Conservation (phyloP, 2,888 invertebrate species). For the Orchesellides sinensis region DNA sequence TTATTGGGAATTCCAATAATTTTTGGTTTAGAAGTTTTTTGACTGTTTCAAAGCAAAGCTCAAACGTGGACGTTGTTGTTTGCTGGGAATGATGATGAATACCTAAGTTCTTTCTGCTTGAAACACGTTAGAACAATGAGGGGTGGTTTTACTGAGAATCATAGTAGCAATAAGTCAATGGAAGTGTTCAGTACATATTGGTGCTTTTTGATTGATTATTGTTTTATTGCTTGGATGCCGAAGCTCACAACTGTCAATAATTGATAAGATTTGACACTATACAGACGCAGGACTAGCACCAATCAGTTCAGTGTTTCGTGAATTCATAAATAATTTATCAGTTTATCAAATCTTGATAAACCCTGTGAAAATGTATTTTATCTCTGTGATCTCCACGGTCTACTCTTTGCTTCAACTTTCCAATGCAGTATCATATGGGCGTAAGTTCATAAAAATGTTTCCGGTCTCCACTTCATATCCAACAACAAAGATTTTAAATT, state of each 20-base stretch:
- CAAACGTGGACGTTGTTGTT: neutral
- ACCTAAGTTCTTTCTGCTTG: neutral
- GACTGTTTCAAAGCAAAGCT: neutral
- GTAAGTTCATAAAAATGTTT: conserved; percentile 53
- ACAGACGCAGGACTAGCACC: too few species aligned
- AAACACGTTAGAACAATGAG: neutral
- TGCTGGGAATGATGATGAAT: neutral
- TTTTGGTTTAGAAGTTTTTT: neutral
- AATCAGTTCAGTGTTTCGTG: too few species aligned
- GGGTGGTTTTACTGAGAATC: neutral
- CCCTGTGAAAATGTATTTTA: neutral
- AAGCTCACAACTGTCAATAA: too few species aligned
- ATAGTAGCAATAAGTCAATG: too few species aligned
- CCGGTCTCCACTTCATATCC: too few species aligned
- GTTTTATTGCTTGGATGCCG: too few species aligned
- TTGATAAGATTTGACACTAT: too few species aligned
- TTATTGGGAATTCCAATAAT: neutral
- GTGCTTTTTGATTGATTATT: too few species aligned
- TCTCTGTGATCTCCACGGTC: conserved; percentile 39
- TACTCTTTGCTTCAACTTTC: conserved; percentile 9
- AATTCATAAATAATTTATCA: too few species aligned
- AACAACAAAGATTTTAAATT: neutral
- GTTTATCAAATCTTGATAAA: neutral
- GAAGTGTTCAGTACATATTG: too few species aligned
- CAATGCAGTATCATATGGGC: conserved; percentile 60